Percentiles rank a stretch among this genome's conserved stretches.
phyloP scores from a whole-genome alignment of 2,888 invertebrate species.

The Shargacucullia verbasci region DNA sequence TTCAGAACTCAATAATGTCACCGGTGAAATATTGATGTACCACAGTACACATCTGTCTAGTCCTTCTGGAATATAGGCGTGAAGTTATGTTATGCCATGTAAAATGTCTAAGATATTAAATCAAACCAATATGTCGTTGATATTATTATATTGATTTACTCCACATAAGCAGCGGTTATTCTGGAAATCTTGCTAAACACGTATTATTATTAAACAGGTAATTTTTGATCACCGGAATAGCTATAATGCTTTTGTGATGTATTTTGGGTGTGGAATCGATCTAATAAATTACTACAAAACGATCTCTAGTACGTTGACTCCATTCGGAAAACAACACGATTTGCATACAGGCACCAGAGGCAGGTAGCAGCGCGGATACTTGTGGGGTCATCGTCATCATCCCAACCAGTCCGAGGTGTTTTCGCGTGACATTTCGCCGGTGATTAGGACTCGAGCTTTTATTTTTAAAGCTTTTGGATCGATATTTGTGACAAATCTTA shows the following conservation, averaged over 20 bases:
- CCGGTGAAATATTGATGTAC: too few relatives aligned
- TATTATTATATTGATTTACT: conserved; percentile 3
- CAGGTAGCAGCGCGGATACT: conserved; percentile 77
- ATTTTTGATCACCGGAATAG: conserved; percentile 44
- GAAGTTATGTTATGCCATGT: too few relatives aligned
- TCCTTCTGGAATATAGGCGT: too few relatives aligned
- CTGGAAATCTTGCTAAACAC: conserved; percentile 40
- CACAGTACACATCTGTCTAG: too few relatives aligned
- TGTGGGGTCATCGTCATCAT: conserved; percentile 84
- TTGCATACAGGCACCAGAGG: conserved; percentile 81
- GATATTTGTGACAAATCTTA: conserved; percentile 51
- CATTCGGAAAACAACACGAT: conserved; percentile 78
- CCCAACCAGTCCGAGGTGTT: conserved; percentile 79
- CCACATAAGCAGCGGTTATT: conserved; percentile 33
- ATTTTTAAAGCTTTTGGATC: conserved; percentile 60
- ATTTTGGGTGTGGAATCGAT: conserved; percentile 66
- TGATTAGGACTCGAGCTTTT: conserved; percentile 72
- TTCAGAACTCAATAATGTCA: too few relatives aligned
- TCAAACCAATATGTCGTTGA: too few relatives aligned
- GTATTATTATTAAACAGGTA: conserved; percentile 44
- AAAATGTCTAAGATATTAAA: too few relatives aligned
- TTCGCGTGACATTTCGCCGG: conserved; percentile 80
- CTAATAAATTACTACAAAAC: conserved; percentile 81
- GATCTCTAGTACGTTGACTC: conserved; percentile 80
- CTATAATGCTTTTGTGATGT: conserved; percentile 43